phyloP scores from a whole-genome alignment of 2,113 vertebrate species.

The Seriola rivoliana region DNA sequence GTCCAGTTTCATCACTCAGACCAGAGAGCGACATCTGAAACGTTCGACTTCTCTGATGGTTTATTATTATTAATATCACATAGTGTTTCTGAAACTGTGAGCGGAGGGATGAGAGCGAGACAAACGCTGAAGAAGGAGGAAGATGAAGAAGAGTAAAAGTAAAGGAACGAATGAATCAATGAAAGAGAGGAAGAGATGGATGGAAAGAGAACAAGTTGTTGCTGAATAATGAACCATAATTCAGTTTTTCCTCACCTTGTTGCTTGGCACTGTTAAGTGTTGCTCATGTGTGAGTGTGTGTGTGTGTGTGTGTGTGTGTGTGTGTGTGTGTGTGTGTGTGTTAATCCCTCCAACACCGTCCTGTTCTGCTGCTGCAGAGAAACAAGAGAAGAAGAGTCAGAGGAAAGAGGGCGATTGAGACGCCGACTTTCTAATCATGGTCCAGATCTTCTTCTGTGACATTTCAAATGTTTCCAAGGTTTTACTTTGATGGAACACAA shows the following conservation, averaged over 20 bases:
- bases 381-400: not conserved
- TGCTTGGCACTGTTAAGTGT: conserved; percentile 10
- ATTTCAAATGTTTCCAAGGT: conserved; percentile 1
- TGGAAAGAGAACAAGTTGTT: conserved; percentile 1
- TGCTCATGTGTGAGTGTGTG: conserved; percentile 5
- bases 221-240: conserved; percentile 40
- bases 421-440: too few relatives aligned
- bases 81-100: too few relatives aligned
- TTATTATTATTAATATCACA: too few relatives aligned
- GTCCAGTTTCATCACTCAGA: too few relatives aligned
- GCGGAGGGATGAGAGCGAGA: too few relatives aligned
- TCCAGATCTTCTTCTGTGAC: not conserved
- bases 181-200: not conserved
- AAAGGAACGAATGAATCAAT: not conserved
- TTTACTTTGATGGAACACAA: not conserved
- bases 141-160: too few relatives aligned
- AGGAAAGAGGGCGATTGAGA: not conserved
- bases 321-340: not conserved
- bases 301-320: conserved; percentile 1
- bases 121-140: not conserved
- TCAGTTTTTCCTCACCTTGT: conserved; percentile 3
- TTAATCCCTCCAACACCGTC: conserved; percentile 42
- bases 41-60: too few relatives aligned
- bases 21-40: too few relatives aligned
- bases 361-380: conserved; percentile 37